These are phyloP conservation scores for Heliconius ethilla DNA, from an alignment of 2,888 invertebrate genomes.

Conservation along the genomic window DNA sequence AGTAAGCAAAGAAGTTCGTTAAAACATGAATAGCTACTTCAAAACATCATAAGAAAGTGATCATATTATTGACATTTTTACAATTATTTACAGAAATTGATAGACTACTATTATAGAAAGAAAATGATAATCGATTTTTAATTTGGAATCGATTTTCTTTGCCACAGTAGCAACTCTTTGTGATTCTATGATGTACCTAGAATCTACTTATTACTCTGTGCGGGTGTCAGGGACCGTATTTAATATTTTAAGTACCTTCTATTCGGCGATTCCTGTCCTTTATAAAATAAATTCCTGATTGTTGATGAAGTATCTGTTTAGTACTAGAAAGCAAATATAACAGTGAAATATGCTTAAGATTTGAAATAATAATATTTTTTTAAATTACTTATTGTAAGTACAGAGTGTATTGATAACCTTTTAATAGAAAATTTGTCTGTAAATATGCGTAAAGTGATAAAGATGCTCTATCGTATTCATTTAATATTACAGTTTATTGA, in stretches of 20 bases:
- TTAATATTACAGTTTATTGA: background rate
- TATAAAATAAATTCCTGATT: slow-evolving; percentile 6
- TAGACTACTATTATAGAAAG: too few relatives aligned
- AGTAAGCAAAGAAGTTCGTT: too few relatives aligned
- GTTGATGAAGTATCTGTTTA: background rate
- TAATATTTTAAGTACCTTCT: slow-evolving; percentile 2
- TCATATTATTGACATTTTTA: too few relatives aligned
- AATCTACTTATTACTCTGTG: slow-evolving; percentile 1
- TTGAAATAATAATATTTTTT: slow-evolving; percentile 13
- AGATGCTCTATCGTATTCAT: background rate
- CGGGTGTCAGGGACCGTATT: slow-evolving; percentile 8
- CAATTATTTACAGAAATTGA: too few relatives aligned
- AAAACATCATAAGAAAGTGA: too few relatives aligned
- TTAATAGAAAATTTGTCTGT: background rate
- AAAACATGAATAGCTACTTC: too few relatives aligned
- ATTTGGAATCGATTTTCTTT: too few relatives aligned
- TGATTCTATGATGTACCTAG: background rate
- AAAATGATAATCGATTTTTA: too few relatives aligned
- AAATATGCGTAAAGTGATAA: background rate
- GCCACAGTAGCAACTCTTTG: too few relatives aligned
- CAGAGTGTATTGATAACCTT: slow-evolving; percentile 22
- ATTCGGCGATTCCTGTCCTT: slow-evolving; percentile 2
- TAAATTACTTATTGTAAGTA: slow-evolving; percentile 28
- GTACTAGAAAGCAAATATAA: background rate
- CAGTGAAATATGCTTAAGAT: slow-evolving; percentile 21